Evolutionary conservation across 2,888 invertebrate genomes (phyloP).

Genomic region (Calephelis perditalis): DNA sequence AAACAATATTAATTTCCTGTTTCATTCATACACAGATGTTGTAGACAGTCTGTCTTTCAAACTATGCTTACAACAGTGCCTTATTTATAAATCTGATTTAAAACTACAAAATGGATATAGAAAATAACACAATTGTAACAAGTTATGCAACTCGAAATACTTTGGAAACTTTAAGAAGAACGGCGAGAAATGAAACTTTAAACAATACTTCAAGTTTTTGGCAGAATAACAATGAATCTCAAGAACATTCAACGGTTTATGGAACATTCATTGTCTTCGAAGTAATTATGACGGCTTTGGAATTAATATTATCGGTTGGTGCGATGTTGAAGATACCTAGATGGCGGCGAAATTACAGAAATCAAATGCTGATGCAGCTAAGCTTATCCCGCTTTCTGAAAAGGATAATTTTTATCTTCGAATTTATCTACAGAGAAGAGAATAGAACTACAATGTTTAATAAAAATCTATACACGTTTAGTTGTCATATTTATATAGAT

Average conservation of each 20-base stretch:
- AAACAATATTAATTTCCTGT: conserved; percentile 55
- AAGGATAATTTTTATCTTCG: conserved; percentile 46
- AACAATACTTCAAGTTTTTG: conserved; percentile 8
- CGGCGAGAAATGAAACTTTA: conserved; percentile 15
- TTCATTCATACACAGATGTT: conserved; percentile 31
- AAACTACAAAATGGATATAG: conserved; percentile 39
- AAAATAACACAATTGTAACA: conserved; percentile 28
- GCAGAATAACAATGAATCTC: conserved; percentile 22
- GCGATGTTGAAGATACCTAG: conserved; percentile 55
- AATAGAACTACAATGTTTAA: conserved; percentile 26
- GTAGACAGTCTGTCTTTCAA: conserved; percentile 38
- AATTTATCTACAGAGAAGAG: conserved; percentile 40
- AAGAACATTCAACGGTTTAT: conserved; percentile 35
- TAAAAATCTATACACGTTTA: conserved; percentile 34
- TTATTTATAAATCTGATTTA: background rate
- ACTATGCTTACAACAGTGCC: conserved; percentile 16
- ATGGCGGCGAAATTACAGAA: conserved; percentile 66
- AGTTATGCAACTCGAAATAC: conserved; percentile 25
- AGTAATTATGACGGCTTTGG: conserved; percentile 59
- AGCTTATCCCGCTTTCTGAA: conserved; percentile 57
- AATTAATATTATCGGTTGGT: conserved; percentile 48
- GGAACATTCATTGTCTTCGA: conserved; percentile 53
- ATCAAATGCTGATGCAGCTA: conserved; percentile 67
- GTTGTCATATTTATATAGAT: conserved; percentile 54
- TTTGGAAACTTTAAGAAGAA: conserved; percentile 26